Evolutionary conservation across 2,888 invertebrate species (phyloP), one percentile per base, ranked within the genome.

Genomic region (Sphaeridia pumilis): DNA sequence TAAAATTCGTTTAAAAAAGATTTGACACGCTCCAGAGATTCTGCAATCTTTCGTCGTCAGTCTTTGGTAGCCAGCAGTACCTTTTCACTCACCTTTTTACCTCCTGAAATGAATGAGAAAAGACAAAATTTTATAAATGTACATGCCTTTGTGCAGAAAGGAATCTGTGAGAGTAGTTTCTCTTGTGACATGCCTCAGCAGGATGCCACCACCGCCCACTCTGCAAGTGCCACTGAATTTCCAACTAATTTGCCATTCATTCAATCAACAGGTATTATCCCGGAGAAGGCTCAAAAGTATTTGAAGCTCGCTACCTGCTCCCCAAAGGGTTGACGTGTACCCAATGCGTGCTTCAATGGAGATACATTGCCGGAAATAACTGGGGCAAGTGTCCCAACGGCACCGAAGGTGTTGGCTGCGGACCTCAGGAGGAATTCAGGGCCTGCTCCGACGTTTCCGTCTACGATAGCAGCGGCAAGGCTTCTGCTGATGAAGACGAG

Each of bases 371-470:
- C 42, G 87, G 71, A 2, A 87, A 87, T 67, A 86, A 85, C 68
- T 87, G 87, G 54, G 58, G 58, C 10, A 44, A 34, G 14, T 58
- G 59, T 65, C 61, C 49, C 41, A 56, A 52, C 64, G 66, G 56
- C 64, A 68, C 3, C 65, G 78, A 44, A 85, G 83, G 82, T 0
- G 82, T 89, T 1, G 89, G 89, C 0, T 89, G 89, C 67, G 89
- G 89, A 0, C 84, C 84, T 0, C 89, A 89, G 68, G 89, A 89
- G 69, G 87, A 88, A 67, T 88, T 89, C 88, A 76, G 88, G 21
- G 83, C 85, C 0, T 88, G 88, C 63, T 82, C 88, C 0, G 88
- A 89, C 66, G 80, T 87, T 42, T 75, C 81, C 20, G 80, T 89
- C 35, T 80, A 79, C 2, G 79, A 78, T 52, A 70, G 71, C 50